Evolutionary conservation across 1,140 invertebrate genomes (phyloP), one percentile per base, ranked within the genome.

Genomic region (Acromyrmex charruanus): DNA sequence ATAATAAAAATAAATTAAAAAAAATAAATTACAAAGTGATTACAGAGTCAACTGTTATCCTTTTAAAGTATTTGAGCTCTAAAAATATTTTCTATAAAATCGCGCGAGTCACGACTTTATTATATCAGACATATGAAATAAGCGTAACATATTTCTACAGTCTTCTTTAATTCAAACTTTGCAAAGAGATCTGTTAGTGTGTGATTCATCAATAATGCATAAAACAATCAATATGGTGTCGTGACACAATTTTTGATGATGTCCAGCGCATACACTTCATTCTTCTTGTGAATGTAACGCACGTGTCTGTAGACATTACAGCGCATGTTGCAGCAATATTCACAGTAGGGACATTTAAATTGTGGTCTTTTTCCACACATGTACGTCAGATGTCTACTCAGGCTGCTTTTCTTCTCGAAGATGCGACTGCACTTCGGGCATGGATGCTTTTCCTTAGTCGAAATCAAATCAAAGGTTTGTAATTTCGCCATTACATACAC

Each of bases 291-390:
- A 7, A 59, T 88, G 21, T 28, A 86, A n/a, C 90, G 61, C 1
- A 92, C 75, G 77, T 94, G 93, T 18, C 63, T 81, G 35, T 91
- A 90, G 7, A 95, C 85, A 69, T 94, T 92, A 18, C 86, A 86
- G 35, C 91, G 91, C 21, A 91, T 89, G 66, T 93, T 93, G 51
- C 91, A 89, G 12, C 88, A 88, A 55, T 92, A 91, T 16, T 97
- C 96, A 93, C 97, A 97, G 94, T 97, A 97, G 14, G 97, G 97
- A 93, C 97, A 97, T 90, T 97, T 96, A 92, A 93, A 93, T 58
- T 91, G 90, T n/a, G 94, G 94, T 18, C 92, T 89, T 16, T 93
- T 88, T 10, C 95, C 94, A 68, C 95, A 96, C 51, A 94, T 93
- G 80, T 94, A 94, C 31, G 92, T 92, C 77, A 94, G 85, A 77